phyloP scores from a whole-genome alignment of 2,888 invertebrate genomes.

The Eristalis pertinax region DNA sequence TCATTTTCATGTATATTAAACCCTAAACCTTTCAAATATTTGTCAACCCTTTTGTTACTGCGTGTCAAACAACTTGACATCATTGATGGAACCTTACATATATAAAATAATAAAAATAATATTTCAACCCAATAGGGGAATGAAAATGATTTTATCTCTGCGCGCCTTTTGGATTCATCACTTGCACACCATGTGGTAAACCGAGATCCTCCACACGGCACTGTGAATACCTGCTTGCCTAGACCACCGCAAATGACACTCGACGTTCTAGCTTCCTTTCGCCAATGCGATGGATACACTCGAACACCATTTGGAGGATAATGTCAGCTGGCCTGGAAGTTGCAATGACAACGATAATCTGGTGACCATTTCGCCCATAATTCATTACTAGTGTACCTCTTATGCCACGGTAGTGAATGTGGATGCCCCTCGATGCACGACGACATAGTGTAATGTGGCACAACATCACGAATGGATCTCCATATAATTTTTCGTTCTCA shows the following conservation, averaged over 20 bases:
- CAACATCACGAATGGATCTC: constrained; percentile 68
- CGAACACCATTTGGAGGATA: constrained; percentile 65
- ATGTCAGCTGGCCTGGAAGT: constrained; percentile 70
- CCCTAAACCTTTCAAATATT: constrained; percentile 14
- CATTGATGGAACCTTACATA: constrained; percentile 64
- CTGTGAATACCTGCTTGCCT: constrained; percentile 22
- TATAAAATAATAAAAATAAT: constrained; percentile 56
- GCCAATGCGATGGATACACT: constrained; percentile 2
- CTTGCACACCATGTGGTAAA: constrained; percentile 67
- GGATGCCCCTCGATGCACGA: constrained; percentile 40
- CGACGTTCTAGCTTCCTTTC: constrained; percentile 50
- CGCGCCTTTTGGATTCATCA: constrained; percentile 63
- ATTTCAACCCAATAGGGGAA: constrained; percentile 61
- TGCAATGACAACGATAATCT: constrained; percentile 69
- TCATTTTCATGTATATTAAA: background rate
- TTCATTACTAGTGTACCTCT: constrained; percentile 62
- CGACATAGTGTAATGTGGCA: constrained; percentile 68
- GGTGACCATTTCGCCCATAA: constrained; percentile 68
- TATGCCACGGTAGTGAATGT: constrained; percentile 50
- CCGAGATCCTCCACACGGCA: constrained; percentile 36
- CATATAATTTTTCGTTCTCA: constrained; percentile 62
- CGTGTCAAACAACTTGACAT: constrained; percentile 39
- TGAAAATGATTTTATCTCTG: constrained; percentile 60
- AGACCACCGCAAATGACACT: constrained; percentile 43
- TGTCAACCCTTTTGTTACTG: constrained; percentile 55